These are phyloP conservation scores for Tenthredo amoena DNA, from an alignment of 2,888 invertebrate genomes.

Conservation along the genomic window DNA sequence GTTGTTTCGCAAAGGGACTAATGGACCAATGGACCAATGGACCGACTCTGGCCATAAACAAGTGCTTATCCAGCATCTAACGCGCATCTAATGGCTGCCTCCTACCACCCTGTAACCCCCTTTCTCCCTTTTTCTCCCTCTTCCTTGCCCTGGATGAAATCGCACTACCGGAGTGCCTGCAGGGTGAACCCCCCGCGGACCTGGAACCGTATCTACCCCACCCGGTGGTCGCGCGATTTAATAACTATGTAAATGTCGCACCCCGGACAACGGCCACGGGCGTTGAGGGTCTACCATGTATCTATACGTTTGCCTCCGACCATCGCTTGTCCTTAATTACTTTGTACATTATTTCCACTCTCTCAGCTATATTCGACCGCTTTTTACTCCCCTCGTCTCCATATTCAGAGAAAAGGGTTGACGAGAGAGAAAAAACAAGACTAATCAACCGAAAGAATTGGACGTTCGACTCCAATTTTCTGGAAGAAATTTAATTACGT, in stretches of 20 bases:
- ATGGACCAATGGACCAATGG: slow-evolving; percentile 50
- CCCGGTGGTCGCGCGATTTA: slow-evolving; percentile 52
- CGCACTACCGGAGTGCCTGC: slow-evolving; percentile 9
- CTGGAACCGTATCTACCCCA: slow-evolving; percentile 48
- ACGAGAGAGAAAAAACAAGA: neutral
- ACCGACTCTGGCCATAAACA: slow-evolving; percentile 50
- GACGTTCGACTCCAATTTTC: neutral
- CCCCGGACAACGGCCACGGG: slow-evolving; percentile 48
- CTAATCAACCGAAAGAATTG: neutral
- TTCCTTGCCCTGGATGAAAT: slow-evolving; percentile 44
- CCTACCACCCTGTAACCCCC: neutral
- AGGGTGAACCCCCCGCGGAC: slow-evolving; percentile 12
- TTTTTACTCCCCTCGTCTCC: neutral
- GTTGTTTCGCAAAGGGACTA: slow-evolving; percentile 39
- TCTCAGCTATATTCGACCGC: neutral
- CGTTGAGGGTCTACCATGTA: slow-evolving; percentile 34
- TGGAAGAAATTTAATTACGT: neutral
- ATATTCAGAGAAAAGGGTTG: neutral
- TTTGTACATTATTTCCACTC: slow-evolving; percentile 51
- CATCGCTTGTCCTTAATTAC: slow-evolving; percentile 50
- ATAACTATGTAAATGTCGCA: slow-evolving; percentile 53
- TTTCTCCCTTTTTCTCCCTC: slow-evolving; percentile 6
- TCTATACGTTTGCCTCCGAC: slow-evolving; percentile 15
- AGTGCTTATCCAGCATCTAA: slow-evolving; percentile 52
- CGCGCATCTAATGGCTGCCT: slow-evolving; percentile 50